Percentiles rank a stretch among this genome's conserved stretches.
These are phyloP conservation scores for Furcifer pardalis DNA, from an alignment of 2,797 vertebrate genomes.

Conservation along the genomic window DNA sequence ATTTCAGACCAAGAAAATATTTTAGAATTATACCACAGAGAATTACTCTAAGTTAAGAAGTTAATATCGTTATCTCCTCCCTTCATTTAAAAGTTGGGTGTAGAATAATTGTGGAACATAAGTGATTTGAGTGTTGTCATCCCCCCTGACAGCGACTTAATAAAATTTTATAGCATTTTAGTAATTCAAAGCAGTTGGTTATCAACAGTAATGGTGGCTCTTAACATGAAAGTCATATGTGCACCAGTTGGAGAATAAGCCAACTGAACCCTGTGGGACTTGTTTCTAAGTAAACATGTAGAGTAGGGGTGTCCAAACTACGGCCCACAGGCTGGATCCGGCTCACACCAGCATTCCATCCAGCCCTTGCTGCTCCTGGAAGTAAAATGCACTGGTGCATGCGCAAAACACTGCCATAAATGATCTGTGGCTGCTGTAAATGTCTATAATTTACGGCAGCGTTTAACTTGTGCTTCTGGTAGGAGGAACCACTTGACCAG, in stretches of 20 bases:
- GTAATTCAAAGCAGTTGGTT: slow-evolving; percentile 73
- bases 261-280: background rate
- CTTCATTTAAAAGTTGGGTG: slow-evolving; percentile 87
- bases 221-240: slow-evolving; percentile 6
- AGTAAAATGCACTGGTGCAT: too few relatives aligned
- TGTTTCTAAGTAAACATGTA: background rate
- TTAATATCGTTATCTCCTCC: slow-evolving; percentile 96
- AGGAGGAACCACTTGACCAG: too few relatives aligned
- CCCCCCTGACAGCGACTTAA: slow-evolving; percentile 77
- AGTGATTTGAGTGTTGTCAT: slow-evolving; percentile 89
- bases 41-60: slow-evolving; percentile 94
- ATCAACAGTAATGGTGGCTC: slow-evolving; percentile 33
- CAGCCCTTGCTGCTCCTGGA: too few relatives aligned
- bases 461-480: too few relatives aligned
- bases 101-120: slow-evolving; percentile 90
- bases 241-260: background rate
- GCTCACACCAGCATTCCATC: too few relatives aligned
- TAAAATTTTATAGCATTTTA: slow-evolving; percentile 84
- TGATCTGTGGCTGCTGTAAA: too few relatives aligned
- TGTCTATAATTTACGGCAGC: too few relatives aligned
- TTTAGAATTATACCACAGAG: slow-evolving; percentile 91
- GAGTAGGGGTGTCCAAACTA: too few relatives aligned
- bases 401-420: too few relatives aligned
- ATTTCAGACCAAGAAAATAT: slow-evolving; percentile 93
- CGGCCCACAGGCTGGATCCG: too few relatives aligned